Evolutionary conservation across 2,888 invertebrate genomes (phyloP).

Genomic region (Lochmaea crataegi): DNA sequence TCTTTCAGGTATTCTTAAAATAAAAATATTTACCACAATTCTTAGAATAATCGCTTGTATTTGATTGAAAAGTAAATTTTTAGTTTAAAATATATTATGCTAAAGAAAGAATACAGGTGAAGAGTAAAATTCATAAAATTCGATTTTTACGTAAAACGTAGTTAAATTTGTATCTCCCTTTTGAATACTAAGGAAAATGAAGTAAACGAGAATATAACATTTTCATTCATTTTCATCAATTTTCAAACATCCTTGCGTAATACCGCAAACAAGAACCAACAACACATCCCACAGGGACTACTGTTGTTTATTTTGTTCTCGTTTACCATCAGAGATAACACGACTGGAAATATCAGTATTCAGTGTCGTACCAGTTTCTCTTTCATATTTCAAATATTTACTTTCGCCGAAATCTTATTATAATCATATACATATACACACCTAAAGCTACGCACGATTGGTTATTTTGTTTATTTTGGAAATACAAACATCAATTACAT

Average conservation of each 20-base stretch:
- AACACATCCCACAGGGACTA: slow-evolving; percentile 47
- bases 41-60: too few relatives aligned
- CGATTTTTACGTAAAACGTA: not conserved
- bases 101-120: too few relatives aligned
- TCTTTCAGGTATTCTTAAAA: too few relatives aligned
- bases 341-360: slow-evolving; percentile 42
- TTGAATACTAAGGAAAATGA: slow-evolving; percentile 9
- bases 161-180: slow-evolving; percentile 8
- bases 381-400: slow-evolving; percentile 15
- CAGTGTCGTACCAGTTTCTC: slow-evolving; percentile 24
- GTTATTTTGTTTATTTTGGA: not conserved
- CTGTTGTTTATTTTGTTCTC: slow-evolving; percentile 51
- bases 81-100: too few relatives aligned
- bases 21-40: too few relatives aligned
- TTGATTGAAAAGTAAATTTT: too few relatives aligned
- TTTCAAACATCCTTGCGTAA: slow-evolving; percentile 46
- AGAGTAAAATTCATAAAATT: not conserved
- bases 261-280: slow-evolving; percentile 46
- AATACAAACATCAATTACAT: not conserved
- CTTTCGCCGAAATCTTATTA: slow-evolving; percentile 1
- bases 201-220: slow-evolving; percentile 22
- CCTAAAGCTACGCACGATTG: not conserved
- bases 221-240: slow-evolving; percentile 31
- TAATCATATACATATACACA: slow-evolving; percentile 6
- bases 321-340: slow-evolving; percentile 52